Conservation (phyloP, 2,113 vertebrate genomes). For the Muntiacus reevesi region DNA sequence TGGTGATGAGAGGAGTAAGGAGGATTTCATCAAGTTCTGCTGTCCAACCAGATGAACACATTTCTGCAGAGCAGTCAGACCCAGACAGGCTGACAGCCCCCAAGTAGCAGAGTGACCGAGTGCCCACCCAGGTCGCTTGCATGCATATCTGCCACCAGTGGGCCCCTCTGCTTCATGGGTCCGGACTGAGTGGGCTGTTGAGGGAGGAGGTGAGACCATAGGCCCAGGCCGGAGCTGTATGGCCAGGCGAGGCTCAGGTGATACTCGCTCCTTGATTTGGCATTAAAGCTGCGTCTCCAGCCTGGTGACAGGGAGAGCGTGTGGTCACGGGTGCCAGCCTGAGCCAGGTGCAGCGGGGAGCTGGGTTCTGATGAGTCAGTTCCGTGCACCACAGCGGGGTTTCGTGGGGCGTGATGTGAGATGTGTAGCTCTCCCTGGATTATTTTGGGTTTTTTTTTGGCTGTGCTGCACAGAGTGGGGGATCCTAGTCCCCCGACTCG, state of each 20-base stretch:
- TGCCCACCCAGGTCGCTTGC: neutral
- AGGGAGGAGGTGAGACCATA: neutral
- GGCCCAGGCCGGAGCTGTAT: neutral
- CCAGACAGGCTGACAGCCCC: neutral
- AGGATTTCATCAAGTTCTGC: neutral
- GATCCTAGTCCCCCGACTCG: neutral
- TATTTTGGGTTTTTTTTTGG: constrained; percentile 45
- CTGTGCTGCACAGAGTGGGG: neutral
- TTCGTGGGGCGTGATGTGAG: constrained; percentile 80
- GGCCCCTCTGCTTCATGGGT: neutral
- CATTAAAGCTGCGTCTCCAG: constrained; percentile 75
- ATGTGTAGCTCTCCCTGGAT: constrained; percentile 78
- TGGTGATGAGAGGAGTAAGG: no score
- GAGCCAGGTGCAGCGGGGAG: constrained; percentile 74
- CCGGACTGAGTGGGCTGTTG: neutral
- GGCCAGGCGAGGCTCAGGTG: neutral
- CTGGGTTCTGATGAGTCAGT: constrained; percentile 32
- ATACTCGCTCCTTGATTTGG: neutral
- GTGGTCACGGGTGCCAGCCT: constrained; percentile 76
- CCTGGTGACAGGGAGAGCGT: constrained; percentile 74
- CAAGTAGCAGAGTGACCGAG: neutral
- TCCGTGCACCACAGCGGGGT: constrained; percentile 77
- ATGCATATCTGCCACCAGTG: accelerated
- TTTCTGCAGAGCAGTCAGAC: neutral
- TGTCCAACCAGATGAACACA: neutral